These are phyloP conservation scores for Lepus timidus DNA, from an alignment of 2,113 vertebrate genomes.

Conservation along the genomic window DNA sequence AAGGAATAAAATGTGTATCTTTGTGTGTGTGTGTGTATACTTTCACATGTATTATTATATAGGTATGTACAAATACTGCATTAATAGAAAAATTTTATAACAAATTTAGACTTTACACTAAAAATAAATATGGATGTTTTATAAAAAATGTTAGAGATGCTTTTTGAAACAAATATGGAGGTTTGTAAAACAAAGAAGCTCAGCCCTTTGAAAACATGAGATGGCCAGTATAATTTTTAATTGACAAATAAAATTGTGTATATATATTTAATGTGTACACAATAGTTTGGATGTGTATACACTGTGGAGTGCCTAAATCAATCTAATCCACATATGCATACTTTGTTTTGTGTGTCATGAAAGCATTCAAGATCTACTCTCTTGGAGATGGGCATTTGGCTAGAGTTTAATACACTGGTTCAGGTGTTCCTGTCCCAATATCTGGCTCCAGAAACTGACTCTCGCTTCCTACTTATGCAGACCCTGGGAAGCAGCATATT, in stretches of 20 bases:
- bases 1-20: too few species aligned
- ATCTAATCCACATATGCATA: neutral
- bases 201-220: slow-evolving; percentile 1
- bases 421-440: too few species aligned
- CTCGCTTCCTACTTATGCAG: too few species aligned
- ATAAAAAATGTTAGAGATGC: neutral
- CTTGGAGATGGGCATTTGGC: neutral
- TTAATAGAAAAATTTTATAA: neutral
- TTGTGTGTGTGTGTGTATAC: neutral
- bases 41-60: neutral
- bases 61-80: neutral
- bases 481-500: too few species aligned
- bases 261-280: neutral
- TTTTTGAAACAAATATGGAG: slow-evolving; percentile 13
- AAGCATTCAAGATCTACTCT: neutral
- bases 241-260: neutral
- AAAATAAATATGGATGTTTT: neutral
- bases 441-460: too few species aligned
- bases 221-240: neutral
- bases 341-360: neutral
- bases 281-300: neutral
- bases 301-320: neutral
- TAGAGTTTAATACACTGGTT: too few species aligned
- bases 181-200: slow-evolving; percentile 24
- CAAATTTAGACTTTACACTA: neutral